These are phyloP conservation scores for Rotaria magnacalcarata DNA, from an alignment of 2,888 invertebrate species.

Conservation along the genomic window DNA sequence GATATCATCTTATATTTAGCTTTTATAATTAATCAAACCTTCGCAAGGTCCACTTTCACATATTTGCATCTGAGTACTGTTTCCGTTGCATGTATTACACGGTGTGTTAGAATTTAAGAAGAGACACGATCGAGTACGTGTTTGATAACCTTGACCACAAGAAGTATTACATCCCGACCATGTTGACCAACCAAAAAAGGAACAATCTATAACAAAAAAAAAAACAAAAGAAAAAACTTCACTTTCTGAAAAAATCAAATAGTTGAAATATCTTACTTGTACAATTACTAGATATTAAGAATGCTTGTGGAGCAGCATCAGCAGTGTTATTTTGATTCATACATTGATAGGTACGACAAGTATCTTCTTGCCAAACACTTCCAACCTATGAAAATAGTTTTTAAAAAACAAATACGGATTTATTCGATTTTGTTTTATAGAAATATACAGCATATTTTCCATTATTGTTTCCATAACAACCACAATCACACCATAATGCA, in stretches of 20 bases:
- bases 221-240: too few relatives aligned
- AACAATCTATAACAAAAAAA: neutral
- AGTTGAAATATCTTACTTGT: neutral
- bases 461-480: neutral
- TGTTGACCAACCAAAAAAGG: neutral
- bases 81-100: neutral
- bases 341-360: slow-evolving; percentile 7
- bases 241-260: too few relatives aligned
- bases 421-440: neutral
- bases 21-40: neutral
- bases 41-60: neutral
- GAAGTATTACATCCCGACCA: neutral
- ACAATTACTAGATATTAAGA: neutral
- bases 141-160: slow-evolving; percentile 13
- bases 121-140: neutral
- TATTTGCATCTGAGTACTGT: neutral
- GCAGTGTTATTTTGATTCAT: neutral
- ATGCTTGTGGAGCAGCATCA: neutral
- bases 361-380: neutral
- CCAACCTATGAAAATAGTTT: neutral
- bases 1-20: neutral
- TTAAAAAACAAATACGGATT: neutral
- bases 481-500: slow-evolving; percentile 30
- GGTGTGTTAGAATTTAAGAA: neutral
- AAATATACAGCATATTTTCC: neutral